Base-by-base conservation (phyloP, 1,140 invertebrate genomes). In the Leptinotarsa undecemlineata region DNA sequence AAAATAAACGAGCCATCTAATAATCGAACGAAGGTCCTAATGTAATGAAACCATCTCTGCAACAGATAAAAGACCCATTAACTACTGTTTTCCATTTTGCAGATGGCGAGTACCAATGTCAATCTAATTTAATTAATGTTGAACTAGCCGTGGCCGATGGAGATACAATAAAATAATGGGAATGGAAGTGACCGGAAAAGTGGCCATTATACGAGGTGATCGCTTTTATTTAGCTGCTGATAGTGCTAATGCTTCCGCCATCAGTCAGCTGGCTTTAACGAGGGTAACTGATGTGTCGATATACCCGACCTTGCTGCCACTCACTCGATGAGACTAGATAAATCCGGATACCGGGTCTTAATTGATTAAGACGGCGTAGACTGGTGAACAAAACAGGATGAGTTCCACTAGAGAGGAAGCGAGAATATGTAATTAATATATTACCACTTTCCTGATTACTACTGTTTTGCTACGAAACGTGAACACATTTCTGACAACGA, bases 241-340 rank as follows among this genome's bases (percentile, higher is more conserved):
- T 83, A 82, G 81, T 77, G 80, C 76, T 83, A 83, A 83, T 83
- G 82, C 78, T 83, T 82, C 81, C 81, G 81, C 80, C 81, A 83
- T 83, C 82, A 83, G 82, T 82, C 82, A 83, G 82, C 79, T 83
- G 82, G 77, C 80, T 77, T 81, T 83, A 82, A 83, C 81, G 82
- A 83, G 81, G 81, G 81, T 81, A 79, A 81, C 76, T 74, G 79
- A 83, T 82, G 74, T 78, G 80, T 81, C 80, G 81, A 82, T 81
- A 79, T 20, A 17, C 4, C 48, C 48, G 68, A 21, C 68, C 68
- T 48, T 69, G 21, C 3, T 67, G 74, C 76, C 71, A 42, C 15
- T 67, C 21, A 67, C 64, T 67, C n/a, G 64, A 67, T 67, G 64
- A 67, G 73, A 74, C 60, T 68, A 72, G 74, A 76, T 76, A 76